Conservation (phyloP, 2,797 vertebrate species). For the Hypotaenidia okinawae region DNA sequence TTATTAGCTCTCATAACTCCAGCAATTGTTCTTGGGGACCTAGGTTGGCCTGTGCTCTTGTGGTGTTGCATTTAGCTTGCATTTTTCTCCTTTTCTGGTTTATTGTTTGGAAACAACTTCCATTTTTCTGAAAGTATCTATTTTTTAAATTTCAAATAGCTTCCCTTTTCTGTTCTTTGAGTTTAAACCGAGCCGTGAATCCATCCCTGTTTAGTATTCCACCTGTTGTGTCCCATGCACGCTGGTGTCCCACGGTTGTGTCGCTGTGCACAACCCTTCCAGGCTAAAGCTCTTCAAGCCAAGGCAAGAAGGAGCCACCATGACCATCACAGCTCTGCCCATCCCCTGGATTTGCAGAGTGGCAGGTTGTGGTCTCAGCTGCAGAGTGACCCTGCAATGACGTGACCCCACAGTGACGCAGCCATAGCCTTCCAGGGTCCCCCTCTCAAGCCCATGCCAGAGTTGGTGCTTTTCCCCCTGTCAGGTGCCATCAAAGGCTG, state of each 20-base stretch:
- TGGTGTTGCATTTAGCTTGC: neutral
- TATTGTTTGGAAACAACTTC: conserved; percentile 23
- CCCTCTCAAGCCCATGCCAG: neutral
- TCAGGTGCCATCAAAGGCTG: neutral
- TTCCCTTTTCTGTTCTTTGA: neutral
- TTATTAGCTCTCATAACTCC: conserved; percentile 17
- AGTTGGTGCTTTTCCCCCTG: neutral
- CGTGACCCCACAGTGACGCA: fast-evolving
- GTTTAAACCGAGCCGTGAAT: neutral
- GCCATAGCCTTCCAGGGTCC: neutral
- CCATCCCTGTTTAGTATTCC: neutral
- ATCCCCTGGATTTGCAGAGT: fast-evolving
- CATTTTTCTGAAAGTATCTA: neutral
- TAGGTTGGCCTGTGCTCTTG: neutral
- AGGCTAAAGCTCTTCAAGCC: neutral
- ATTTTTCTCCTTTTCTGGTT: conserved; percentile 2
- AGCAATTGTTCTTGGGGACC: conserved; percentile 7
- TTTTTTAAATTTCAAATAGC: neutral
- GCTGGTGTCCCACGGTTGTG: neutral
- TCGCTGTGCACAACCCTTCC: fast-evolving
- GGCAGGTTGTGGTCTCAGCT: neutral
- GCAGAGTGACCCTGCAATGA: fast-evolving
- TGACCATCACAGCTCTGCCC: neutral
- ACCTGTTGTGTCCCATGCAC: neutral
- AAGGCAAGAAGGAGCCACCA: fast-evolving